Conservation (phyloP, 2,113 vertebrate genomes). For the Semnornis frantzii region DNA sequence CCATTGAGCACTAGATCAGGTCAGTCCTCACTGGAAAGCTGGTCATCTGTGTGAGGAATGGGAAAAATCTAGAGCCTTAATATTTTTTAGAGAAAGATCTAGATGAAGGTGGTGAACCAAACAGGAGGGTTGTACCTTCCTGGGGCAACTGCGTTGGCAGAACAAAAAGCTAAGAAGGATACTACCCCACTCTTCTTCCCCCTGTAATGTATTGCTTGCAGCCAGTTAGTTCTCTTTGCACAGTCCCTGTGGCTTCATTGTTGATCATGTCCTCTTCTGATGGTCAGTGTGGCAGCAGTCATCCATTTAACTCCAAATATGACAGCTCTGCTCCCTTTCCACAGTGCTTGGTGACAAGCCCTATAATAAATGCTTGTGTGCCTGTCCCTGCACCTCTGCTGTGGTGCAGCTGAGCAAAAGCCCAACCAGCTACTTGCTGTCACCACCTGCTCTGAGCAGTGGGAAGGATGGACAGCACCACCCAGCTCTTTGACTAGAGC, state of each 20-base stretch:
- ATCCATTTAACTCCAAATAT: neutral
- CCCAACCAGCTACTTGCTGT: neutral
- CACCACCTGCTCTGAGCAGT: neutral
- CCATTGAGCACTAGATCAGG: neutral
- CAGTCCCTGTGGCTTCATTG: neutral
- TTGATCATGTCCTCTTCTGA: neutral
- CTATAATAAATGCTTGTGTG: neutral
- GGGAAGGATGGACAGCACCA: neutral
- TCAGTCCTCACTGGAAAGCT: neutral
- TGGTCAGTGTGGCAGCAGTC: fast-evolving
- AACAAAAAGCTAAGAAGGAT: neutral
- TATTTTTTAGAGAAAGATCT: neutral
- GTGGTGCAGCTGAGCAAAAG: neutral
- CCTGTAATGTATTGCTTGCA: neutral
- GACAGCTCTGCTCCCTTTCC: neutral
- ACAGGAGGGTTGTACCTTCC: neutral
- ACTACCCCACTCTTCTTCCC: neutral
- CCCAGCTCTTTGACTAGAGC: neutral
- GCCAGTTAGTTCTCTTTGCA: neutral
- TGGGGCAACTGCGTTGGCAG: neutral
- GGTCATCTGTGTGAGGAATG: neutral
- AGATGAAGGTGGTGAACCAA: neutral
- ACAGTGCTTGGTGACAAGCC: neutral
- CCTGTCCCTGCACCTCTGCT: neutral
- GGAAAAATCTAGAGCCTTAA: neutral